Evolutionary conservation across 2,113 vertebrate species (phyloP).

Genomic region (Cephalopholis sonnerati): DNA sequence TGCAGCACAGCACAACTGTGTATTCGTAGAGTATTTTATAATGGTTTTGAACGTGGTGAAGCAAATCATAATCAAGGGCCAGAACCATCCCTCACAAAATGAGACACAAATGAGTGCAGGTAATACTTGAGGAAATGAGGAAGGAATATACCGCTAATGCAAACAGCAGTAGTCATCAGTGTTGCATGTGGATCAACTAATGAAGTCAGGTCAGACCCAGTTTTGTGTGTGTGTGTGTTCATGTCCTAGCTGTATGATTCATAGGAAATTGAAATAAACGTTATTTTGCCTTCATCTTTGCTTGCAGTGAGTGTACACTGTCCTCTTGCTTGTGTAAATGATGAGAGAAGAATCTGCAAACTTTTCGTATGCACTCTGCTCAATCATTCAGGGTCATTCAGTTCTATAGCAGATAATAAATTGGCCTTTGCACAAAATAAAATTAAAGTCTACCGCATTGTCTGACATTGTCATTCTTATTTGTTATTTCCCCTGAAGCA

Average conservation of each 20-base stretch:
- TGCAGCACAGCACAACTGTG: too few relatives aligned
- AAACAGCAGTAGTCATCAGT: not conserved
- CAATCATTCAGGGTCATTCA: not conserved
- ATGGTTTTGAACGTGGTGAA: too few relatives aligned
- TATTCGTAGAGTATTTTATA: too few relatives aligned
- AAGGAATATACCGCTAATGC: not conserved
- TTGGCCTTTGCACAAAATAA: not conserved
- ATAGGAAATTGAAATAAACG: not conserved
- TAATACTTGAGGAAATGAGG: conserved; percentile 1
- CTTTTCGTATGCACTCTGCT: not conserved
- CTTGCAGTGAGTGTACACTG: not conserved
- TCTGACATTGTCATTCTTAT: not conserved
- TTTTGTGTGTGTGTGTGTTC: not conserved
- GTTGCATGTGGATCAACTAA: not conserved
- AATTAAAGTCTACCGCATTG: not conserved
- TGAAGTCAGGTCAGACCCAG: not conserved
- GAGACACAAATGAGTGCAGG: conserved; percentile 22
- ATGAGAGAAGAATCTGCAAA: not conserved
- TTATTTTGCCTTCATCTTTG: not conserved
- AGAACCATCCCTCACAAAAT: too few relatives aligned
- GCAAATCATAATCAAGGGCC: too few relatives aligned
- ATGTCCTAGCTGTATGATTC: not conserved
- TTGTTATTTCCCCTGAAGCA: not conserved
- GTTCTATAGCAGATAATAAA: not conserved
- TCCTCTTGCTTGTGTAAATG: not conserved